phyloP scores from a whole-genome alignment of 2,888 invertebrate species.

The Protophormia terraenovae region DNA sequence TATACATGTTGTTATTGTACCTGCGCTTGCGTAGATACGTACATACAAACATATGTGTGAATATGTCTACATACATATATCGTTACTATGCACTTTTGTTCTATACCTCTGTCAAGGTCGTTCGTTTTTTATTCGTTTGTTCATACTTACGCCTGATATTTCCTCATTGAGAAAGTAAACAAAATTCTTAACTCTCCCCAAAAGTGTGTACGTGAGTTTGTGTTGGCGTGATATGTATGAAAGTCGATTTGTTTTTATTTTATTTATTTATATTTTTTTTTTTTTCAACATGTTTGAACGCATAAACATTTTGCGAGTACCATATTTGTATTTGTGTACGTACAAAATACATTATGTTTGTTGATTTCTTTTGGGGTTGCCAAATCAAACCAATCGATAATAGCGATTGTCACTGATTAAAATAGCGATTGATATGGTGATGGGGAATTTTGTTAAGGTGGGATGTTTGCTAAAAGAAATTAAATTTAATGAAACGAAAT shows the following conservation, averaged over 20 bases:
- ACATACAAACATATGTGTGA: not conserved
- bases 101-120: conserved; percentile 33
- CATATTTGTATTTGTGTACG: too few species aligned
- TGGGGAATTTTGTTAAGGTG: too few species aligned
- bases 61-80: not conserved
- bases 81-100: not conserved
- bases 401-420: not conserved
- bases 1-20: not conserved
- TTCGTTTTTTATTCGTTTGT: not conserved
- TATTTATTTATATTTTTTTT: too few species aligned
- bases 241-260: not conserved
- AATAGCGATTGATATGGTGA: too few species aligned
- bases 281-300: not conserved
- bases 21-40: not conserved
- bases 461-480: too few species aligned
- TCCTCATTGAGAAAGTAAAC: conserved; percentile 14
- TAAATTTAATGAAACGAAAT: too few species aligned
- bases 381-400: not conserved
- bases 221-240: not conserved
- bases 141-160: not conserved
- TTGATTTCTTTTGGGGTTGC: not conserved
- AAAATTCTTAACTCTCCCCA: not conserved
- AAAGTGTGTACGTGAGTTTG: not conserved
- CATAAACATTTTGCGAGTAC: not conserved
- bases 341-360: not conserved